phyloP scores from a whole-genome alignment of 2,888 invertebrate species.

The Eupeodes latifasciatus region DNA sequence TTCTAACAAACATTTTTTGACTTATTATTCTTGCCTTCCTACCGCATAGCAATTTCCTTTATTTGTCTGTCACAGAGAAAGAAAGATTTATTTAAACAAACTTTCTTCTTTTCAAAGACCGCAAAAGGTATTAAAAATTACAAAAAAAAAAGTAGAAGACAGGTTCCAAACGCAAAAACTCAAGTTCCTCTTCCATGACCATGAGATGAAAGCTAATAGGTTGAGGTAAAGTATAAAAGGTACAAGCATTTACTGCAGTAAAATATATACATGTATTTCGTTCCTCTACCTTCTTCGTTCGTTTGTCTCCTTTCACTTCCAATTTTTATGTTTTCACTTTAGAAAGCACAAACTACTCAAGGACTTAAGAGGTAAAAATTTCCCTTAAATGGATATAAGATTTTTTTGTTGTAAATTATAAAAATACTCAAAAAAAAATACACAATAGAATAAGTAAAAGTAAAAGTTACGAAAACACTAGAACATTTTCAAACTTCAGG shows the following conservation, averaged over 20 bases:
- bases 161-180: no score
- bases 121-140: no score
- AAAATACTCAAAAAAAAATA: conserved; percentile 8
- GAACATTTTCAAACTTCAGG: conserved; percentile 46
- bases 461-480: conserved; percentile 43
- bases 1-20: no score
- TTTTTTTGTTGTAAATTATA: conserved; percentile 25
- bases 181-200: neutral
- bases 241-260: neutral
- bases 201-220: neutral
- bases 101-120: no score
- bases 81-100: no score
- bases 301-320: neutral
- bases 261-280: neutral
- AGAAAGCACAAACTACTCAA: conserved; percentile 31
- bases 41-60: no score
- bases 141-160: no score
- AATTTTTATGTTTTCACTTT: conserved; percentile 8
- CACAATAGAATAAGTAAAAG: conserved; percentile 3
- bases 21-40: no score
- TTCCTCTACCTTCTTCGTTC: neutral
- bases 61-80: no score
- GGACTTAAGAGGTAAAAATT: conserved; percentile 20
- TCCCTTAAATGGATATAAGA: conserved; percentile 8
- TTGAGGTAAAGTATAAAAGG: no score